These are phyloP conservation scores for Raphicerus campestris DNA, from an alignment of 2,113 vertebrate species.

Conservation along the genomic window DNA sequence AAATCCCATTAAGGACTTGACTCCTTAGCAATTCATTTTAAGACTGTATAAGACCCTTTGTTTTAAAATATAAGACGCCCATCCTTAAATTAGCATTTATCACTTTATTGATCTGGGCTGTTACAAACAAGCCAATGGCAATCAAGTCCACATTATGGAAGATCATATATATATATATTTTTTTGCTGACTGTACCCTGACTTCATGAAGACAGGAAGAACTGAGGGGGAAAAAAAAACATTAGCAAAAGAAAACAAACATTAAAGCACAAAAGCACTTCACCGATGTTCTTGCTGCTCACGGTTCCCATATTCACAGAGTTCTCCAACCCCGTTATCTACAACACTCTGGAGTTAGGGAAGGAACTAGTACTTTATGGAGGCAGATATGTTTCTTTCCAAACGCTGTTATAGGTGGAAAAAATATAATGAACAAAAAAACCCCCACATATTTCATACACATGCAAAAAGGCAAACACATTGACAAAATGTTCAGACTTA, in stretches of 20 bases:
- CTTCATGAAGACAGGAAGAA: neutral
- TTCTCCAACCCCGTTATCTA: neutral
- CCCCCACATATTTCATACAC: neutral
- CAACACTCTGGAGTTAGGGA: neutral
- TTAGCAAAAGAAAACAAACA: neutral
- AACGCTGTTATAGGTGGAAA: neutral
- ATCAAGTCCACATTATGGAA: neutral
- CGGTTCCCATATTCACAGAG: neutral
- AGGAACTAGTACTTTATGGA: neutral
- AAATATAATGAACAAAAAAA: neutral
- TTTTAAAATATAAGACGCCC: neutral
- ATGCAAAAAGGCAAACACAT: neutral
- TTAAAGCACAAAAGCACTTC: neutral
- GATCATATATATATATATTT: neutral
- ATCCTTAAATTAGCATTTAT: slow-evolving; percentile 8
- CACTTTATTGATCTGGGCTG: neutral
- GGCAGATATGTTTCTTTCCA: neutral
- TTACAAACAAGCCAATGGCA: neutral
- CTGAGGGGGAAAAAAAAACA: neutral
- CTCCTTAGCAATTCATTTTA: neutral
- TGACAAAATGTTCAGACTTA: slow-evolving; percentile 2
- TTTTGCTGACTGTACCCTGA: neutral
- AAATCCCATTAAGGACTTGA: neutral
- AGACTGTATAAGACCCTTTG: neutral
- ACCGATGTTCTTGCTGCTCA: neutral